Evolutionary conservation across 2,888 invertebrate species (phyloP).

Genomic region (Bedellia somnulentella): DNA sequence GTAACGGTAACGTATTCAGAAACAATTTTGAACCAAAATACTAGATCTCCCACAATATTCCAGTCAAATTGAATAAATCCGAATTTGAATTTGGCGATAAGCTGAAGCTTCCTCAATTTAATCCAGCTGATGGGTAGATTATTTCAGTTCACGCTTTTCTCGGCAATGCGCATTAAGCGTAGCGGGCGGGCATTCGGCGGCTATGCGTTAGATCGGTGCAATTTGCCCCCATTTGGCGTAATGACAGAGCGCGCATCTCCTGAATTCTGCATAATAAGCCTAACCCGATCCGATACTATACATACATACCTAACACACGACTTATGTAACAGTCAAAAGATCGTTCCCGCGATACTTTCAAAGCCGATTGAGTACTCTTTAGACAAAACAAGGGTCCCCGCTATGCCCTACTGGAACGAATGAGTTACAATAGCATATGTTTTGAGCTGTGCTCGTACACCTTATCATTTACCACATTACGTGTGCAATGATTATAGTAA

Average conservation of each 20-base stretch:
- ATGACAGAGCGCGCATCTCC: constrained; percentile 46
- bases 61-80: no score
- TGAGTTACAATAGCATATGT: constrained; percentile 55
- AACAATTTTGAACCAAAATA: no score
- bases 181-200: constrained; percentile 23
- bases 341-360: no score
- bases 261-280: constrained; percentile 54
- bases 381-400: neutral
- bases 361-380: neutral
- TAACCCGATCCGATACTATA: constrained; percentile 45
- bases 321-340: no score
- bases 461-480: constrained; percentile 61
- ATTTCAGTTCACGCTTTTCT: constrained; percentile 35
- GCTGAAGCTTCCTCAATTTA: no score
- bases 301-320: no score
- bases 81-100: no score
- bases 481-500: constrained; percentile 57
- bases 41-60: no score
- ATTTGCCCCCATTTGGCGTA: constrained; percentile 56
- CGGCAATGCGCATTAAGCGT: constrained; percentile 29
- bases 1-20: no score
- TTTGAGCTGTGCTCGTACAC: constrained; percentile 46
- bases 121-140: no score
- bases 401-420: constrained; percentile 14
- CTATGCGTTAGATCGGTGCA: constrained; percentile 55